Percentiles rank a stretch among this genome's conserved stretches.
Evolutionary conservation across 2,888 invertebrate genomes (phyloP).

Genomic region (Creontiades dilutus): DNA sequence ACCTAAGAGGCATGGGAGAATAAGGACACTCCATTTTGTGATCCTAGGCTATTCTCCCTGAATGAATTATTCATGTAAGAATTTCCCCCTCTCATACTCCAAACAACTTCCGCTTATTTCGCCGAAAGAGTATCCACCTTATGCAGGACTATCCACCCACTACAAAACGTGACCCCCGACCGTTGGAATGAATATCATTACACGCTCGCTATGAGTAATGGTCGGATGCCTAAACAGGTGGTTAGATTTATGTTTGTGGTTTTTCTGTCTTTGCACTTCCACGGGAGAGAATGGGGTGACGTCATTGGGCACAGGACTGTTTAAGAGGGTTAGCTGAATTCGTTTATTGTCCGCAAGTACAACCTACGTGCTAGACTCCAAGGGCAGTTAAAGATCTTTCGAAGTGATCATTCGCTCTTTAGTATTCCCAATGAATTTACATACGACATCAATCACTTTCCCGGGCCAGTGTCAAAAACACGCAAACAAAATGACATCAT

Average conservation of each 20-base stretch:
- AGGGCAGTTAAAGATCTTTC: neutral
- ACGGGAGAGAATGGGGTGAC: constrained; percentile 13
- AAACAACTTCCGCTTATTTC: neutral
- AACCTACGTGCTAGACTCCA: neutral
- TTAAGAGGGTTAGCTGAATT: neutral
- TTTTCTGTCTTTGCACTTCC: constrained; percentile 40
- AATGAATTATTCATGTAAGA: constrained; percentile 24
- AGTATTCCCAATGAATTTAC: neutral
- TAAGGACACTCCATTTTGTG: neutral
- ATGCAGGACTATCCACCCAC: constrained; percentile 20
- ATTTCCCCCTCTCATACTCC: neutral
- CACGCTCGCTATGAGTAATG: constrained; percentile 38
- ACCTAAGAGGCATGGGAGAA: neutral
- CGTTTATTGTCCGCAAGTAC: neutral
- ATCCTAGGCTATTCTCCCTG: constrained; percentile 27
- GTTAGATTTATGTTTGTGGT: constrained; percentile 54
- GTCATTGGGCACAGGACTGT: neutral
- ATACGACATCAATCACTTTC: constrained; percentile 3
- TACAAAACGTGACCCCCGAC: constrained; percentile 38
- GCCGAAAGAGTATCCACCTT: neutral
- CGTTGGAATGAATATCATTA: constrained; percentile 50
- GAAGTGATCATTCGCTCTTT: neutral
- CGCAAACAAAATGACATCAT: neutral
- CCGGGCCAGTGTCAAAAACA: neutral
- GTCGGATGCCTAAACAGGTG: constrained; percentile 41